Conservation (phyloP, 2,888 invertebrate genomes). For the Chrysina gloriosa region DNA sequence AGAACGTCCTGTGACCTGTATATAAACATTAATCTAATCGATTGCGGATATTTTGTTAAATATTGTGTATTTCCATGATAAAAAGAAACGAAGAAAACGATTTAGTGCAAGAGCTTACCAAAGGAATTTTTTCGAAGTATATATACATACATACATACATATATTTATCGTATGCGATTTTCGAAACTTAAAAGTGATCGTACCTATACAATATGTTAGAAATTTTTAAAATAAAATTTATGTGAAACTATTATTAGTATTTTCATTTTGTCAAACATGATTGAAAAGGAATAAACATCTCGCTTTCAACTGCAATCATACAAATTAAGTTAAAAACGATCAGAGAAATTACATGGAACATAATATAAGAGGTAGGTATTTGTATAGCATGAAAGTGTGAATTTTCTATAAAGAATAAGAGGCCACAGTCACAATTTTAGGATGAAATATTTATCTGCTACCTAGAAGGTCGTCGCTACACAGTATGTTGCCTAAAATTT, state of each 20-base stretch:
- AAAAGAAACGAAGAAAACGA: background rate
- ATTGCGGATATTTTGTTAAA: conserved; percentile 33
- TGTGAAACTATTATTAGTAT: conserved; percentile 22
- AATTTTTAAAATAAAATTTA: conserved; percentile 43
- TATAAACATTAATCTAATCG: conserved; percentile 24
- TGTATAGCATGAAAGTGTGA: too few species aligned
- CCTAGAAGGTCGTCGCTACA: too few species aligned
- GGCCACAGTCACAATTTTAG: too few species aligned
- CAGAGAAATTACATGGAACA: background rate
- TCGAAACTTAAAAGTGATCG: conserved; percentile 32
- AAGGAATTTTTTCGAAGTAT: conserved; percentile 29
- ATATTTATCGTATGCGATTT: conserved; percentile 34
- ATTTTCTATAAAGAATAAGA: too few species aligned
- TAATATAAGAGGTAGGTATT: too few species aligned
- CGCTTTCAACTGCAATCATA: too few species aligned
- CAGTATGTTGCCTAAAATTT: too few species aligned
- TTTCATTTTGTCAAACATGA: background rate
- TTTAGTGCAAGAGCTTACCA: conserved; percentile 34
- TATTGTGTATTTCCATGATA: conserved; percentile 27
- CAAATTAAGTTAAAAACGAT: background rate
- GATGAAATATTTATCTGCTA: too few species aligned
- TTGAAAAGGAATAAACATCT: too few species aligned
- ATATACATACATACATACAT: conserved; percentile 27
- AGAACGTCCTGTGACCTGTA: conserved; percentile 33
- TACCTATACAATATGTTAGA: conserved; percentile 39